phyloP scores from a whole-genome alignment of 2,113 vertebrate species.

The Tonatia bakeri region DNA sequence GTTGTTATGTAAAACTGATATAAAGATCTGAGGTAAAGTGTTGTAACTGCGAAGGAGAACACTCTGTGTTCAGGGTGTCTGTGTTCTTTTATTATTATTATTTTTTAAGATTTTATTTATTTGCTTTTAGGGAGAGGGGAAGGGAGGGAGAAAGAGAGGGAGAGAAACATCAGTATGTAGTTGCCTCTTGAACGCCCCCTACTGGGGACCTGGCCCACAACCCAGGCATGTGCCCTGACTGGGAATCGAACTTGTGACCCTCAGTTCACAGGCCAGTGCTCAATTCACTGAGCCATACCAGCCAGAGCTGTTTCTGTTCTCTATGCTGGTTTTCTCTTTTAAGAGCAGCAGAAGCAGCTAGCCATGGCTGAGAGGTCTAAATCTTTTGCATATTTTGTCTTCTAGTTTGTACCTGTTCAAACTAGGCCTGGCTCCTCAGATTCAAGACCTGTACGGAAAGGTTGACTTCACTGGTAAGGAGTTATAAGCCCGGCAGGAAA shows the following conservation, averaged over 20 bases:
- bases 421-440: constrained; percentile 96
- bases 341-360: not conserved
- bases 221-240: no score
- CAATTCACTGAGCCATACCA: no score
- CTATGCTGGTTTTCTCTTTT: not conserved
- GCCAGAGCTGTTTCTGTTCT: not conserved
- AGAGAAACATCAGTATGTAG: no score
- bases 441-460: constrained; percentile 98
- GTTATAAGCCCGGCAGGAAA: not conserved
- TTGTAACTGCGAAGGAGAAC: not conserved
- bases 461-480: constrained; percentile 97
- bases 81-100: not conserved
- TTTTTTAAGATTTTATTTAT: no score
- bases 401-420: constrained; percentile 97
- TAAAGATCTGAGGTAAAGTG: not conserved
- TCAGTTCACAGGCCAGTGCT: no score
- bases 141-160: no score
- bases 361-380: not conserved
- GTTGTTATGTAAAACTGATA: not conserved
- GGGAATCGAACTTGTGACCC: no score
- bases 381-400: constrained; percentile 59
- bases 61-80: not conserved
- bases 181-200: no score
- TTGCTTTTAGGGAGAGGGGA: no score
- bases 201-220: no score